These are phyloP conservation scores for Nesospiza acunhae DNA, from an alignment of 2,113 vertebrate genomes.

Conservation along the genomic window DNA sequence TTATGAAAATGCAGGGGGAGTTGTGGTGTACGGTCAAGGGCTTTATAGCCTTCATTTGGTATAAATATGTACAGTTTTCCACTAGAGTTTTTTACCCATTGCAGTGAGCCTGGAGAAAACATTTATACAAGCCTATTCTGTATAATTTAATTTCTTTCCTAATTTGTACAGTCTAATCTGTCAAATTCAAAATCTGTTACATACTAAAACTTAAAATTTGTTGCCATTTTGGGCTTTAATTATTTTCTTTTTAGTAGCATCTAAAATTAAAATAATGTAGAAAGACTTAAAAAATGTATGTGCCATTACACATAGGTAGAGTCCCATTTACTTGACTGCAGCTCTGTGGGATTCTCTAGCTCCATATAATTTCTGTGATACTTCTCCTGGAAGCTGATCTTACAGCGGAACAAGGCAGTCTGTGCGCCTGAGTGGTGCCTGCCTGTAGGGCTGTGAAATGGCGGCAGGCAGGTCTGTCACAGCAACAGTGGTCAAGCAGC, in stretches of 20 bases:
- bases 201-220: not conserved
- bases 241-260: not conserved
- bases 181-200: not conserved
- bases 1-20: not conserved
- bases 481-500: not conserved
- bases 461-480: not conserved
- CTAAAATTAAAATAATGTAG: not conserved
- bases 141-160: slow-evolving; percentile 15
- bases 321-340: not conserved
- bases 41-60: not conserved
- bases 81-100: not conserved
- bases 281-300: not conserved
- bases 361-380: not conserved
- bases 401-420: not conserved
- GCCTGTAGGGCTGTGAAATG: not conserved
- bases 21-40: not conserved
- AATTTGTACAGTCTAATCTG: slow-evolving; percentile 12
- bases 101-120: not conserved
- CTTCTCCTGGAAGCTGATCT: not conserved
- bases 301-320: not conserved
- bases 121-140: not conserved
- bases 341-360: not conserved
- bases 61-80: not conserved
- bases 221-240: not conserved
- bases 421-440: not conserved